phyloP scores from a whole-genome alignment of 2,113 vertebrate species.

The Neoarius graeffei region DNA sequence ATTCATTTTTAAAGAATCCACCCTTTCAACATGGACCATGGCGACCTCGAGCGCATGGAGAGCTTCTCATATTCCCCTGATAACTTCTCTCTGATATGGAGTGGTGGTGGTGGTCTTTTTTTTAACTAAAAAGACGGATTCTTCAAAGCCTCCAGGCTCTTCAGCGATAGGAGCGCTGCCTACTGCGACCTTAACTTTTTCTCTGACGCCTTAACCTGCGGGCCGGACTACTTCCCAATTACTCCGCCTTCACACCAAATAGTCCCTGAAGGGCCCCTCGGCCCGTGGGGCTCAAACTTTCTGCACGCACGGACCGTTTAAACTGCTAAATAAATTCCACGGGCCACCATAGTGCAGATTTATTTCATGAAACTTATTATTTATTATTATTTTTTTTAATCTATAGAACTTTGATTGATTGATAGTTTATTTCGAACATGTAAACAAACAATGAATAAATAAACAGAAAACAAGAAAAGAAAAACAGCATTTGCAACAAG shows the following conservation, averaged over 20 bases:
- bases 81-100: constrained; percentile 35
- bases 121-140: constrained; percentile 25
- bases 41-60: constrained; percentile 47
- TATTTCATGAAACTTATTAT: no score
- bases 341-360: no score
- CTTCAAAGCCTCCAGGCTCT: constrained; percentile 56
- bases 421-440: no score
- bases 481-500: no score
- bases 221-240: constrained; percentile 65
- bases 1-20: constrained; percentile 68
- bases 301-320: no score
- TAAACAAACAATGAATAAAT: no score
- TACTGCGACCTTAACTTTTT: constrained; percentile 67
- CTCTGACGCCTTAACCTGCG: constrained; percentile 70
- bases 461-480: no score
- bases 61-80: constrained; percentile 63
- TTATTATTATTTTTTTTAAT: no score
- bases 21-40: constrained; percentile 59
- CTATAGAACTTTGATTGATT: no score
- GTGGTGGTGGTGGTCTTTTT: neutral
- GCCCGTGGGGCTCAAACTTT: no score
- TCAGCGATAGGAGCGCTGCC: constrained; percentile 64
- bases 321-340: no score
- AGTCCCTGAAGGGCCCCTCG: constrained; percentile 9
- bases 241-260: constrained; percentile 42